Conservation (phyloP, 2,113 vertebrate genomes). For the Telmatochromis sp. region DNA sequence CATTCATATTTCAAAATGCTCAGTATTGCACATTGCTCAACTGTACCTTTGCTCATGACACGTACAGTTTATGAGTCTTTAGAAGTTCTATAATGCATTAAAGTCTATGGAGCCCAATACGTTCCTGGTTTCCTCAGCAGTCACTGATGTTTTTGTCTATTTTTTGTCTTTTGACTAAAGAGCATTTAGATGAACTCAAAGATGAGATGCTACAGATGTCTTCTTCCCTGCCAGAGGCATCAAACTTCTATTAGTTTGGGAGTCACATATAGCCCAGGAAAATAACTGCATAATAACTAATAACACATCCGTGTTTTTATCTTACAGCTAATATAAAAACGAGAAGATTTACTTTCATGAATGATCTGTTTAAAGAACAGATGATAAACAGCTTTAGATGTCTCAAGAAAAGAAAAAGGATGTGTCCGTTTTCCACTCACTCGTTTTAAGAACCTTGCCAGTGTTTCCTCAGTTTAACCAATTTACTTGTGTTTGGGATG, state of each 20-base stretch:
- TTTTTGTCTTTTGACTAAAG: background rate
- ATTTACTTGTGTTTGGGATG: background rate
- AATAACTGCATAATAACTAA: background rate
- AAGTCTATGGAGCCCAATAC: conserved; percentile 33
- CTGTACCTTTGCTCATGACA: conserved; percentile 1
- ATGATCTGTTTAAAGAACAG: background rate
- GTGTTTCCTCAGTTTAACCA: background rate
- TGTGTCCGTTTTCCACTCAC: rapidly evolving
- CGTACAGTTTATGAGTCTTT: conserved; percentile 17
- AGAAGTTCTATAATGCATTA: conserved; percentile 31
- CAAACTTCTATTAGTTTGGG: background rate
- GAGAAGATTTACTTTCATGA: background rate
- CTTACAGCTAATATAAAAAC: background rate
- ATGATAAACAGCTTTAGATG: background rate
- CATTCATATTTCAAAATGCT: conserved; percentile 16
- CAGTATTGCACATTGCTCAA: conserved; percentile 6
- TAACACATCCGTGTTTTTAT: background rate
- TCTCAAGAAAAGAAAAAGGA: background rate
- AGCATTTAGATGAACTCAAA: background rate
- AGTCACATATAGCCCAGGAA: background rate
- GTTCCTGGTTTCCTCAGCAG: background rate
- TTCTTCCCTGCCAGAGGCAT: background rate
- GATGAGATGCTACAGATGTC: background rate
- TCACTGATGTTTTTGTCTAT: background rate
- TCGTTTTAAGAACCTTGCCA: background rate